These are phyloP conservation scores for Cyprinodon brontotheroides DNA, from an alignment of 2,113 vertebrate species.

Conservation along the genomic window DNA sequence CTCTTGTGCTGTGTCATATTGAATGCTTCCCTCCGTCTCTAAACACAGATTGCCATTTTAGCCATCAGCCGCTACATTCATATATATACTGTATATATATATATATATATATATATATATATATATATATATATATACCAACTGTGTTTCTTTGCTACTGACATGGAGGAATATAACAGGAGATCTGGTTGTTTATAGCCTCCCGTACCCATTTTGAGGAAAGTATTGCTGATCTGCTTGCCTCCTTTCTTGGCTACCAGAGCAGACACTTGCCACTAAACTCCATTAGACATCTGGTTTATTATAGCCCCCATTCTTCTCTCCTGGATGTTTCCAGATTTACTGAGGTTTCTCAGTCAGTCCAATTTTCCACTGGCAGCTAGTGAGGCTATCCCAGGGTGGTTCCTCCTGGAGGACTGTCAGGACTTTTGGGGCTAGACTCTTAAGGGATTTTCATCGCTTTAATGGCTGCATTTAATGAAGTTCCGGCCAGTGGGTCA, in stretches of 20 bases:
- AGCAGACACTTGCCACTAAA: slow-evolving; percentile 84
- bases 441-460: slow-evolving; percentile 65
- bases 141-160: slow-evolving; percentile 17
- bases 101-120: neutral
- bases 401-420: slow-evolving; percentile 81
- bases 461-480: slow-evolving; percentile 70
- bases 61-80: slow-evolving; percentile 67
- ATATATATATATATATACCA: slow-evolving; percentile 32
- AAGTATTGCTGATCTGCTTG: slow-evolving; percentile 9
- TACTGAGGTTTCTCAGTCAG: slow-evolving; percentile 85
- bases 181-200: slow-evolving; percentile 28
- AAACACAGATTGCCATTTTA: slow-evolving; percentile 71
- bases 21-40: slow-evolving; percentile 60
- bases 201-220: slow-evolving; percentile 48
- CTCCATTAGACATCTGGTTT: slow-evolving; percentile 85
- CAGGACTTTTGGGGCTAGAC: slow-evolving; percentile 73
- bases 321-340: slow-evolving; percentile 80
- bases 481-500: slow-evolving; percentile 36
- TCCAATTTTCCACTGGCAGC: slow-evolving; percentile 86
- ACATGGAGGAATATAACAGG: slow-evolving; percentile 1
- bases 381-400: slow-evolving; percentile 82
- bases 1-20: slow-evolving; percentile 72
- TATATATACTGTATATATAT: slow-evolving; percentile 12
- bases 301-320: slow-evolving; percentile 81
- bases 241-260: slow-evolving; percentile 66